These are phyloP conservation scores for Nephrocerus scutellatus DNA, from an alignment of 2,888 invertebrate genomes.

Conservation along the genomic window DNA sequence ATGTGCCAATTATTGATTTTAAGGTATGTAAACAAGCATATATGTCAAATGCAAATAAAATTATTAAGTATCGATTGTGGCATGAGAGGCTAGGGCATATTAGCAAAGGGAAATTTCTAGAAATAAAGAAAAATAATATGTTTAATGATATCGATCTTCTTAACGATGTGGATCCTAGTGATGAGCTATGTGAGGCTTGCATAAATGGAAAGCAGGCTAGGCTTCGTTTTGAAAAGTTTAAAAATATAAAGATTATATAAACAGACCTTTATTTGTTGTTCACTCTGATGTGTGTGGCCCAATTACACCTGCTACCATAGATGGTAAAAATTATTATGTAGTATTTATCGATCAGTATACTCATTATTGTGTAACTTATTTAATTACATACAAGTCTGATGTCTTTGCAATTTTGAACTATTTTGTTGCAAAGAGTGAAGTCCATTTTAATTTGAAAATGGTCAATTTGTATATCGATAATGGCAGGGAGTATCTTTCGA, in stretches of 20 bases:
- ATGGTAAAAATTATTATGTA: conserved; percentile 35
- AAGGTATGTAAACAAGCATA: conserved; percentile 5
- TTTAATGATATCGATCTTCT: conserved; percentile 17
- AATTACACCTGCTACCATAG: conserved; percentile 32
- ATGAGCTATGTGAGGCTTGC: conserved; percentile 35
- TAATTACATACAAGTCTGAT: conserved; percentile 30
- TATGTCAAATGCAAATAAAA: conserved; percentile 4
- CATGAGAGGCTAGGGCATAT: conserved; percentile 25
- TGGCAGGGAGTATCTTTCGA: conserved; percentile 34
- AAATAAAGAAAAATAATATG: conserved; percentile 20
- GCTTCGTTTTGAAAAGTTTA: conserved; percentile 32
- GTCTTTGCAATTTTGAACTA: no score
- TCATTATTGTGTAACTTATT: conserved; percentile 33
- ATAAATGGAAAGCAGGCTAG: conserved; percentile 37
- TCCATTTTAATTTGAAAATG: conserved; percentile 30
- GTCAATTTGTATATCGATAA: conserved; percentile 33
- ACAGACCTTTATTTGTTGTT: conserved; percentile 34
- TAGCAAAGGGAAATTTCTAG: conserved; percentile 21
- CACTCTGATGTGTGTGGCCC: conserved; percentile 37
- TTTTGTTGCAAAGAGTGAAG: no score
- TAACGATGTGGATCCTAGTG: conserved; percentile 13
- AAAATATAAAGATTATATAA: conserved; percentile 26
- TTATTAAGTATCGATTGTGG: conserved; percentile 17
- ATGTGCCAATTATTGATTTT: conserved; percentile 18
- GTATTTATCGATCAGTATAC: conserved; percentile 37